phyloP scores from a whole-genome alignment of 2,113 vertebrate species.

The Ciconia boyciana region DNA sequence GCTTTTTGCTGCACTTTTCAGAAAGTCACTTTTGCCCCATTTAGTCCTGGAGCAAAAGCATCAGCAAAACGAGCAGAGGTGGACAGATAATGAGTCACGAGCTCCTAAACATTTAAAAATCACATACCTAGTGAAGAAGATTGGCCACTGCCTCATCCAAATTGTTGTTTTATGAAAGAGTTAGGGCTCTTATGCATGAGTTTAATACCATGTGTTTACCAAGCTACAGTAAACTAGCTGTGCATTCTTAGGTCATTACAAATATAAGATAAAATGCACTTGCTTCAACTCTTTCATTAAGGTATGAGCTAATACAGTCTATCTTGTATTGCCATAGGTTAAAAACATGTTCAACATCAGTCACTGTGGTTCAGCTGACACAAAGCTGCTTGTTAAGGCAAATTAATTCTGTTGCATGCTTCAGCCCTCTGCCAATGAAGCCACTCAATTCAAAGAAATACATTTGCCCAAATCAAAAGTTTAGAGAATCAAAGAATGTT shows the following conservation, averaged over 20 bases:
- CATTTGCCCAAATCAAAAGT: background rate
- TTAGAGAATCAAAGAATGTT: background rate
- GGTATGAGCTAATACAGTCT: conserved; percentile 44
- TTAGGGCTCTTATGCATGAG: background rate
- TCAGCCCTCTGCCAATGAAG: background rate
- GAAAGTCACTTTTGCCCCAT: background rate
- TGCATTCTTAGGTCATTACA: conserved; percentile 52
- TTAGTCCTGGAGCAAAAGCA: conserved; percentile 19
- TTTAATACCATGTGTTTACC: conserved; percentile 42
- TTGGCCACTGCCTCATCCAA: conserved; percentile 34
- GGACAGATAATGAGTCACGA: background rate
- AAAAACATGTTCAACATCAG: background rate
- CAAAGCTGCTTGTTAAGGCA: conserved; percentile 19
- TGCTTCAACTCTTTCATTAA: conserved; percentile 55
- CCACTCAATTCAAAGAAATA: background rate
- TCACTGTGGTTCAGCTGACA: background rate
- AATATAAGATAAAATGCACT: conserved; percentile 48
- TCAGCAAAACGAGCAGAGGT: background rate
- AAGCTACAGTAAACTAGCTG: conserved; percentile 32
- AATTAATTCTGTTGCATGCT: background rate
- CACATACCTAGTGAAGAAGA: conserved; percentile 25
- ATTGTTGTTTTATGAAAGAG: conserved; percentile 47
- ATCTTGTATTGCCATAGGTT: conserved; percentile 27
- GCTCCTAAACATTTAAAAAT: conserved; percentile 22
- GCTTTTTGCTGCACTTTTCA: background rate